Evolutionary conservation across 2,888 invertebrate species (phyloP).

Genomic region (Heliconius ismenius): DNA sequence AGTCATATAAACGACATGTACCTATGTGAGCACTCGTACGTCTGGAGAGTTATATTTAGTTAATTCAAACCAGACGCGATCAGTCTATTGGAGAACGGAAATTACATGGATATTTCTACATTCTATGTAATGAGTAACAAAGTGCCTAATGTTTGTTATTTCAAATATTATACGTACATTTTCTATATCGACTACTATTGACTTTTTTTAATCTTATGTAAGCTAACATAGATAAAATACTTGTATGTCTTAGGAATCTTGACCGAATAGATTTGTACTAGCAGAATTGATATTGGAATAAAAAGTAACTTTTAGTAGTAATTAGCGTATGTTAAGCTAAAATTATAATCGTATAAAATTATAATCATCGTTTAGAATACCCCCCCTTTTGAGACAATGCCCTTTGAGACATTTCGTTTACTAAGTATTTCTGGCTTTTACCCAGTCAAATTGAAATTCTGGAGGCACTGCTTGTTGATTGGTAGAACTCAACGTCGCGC

Average conservation of each 20-base stretch:
- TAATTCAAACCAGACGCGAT: constrained; percentile 47
- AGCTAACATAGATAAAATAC: background rate
- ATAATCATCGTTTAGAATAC: no score
- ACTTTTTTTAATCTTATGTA: background rate
- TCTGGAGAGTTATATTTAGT: constrained; percentile 44
- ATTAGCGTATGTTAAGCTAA: background rate
- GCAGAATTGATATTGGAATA: background rate
- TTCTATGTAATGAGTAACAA: constrained; percentile 10
- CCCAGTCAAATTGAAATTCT: background rate
- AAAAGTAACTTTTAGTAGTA: background rate
- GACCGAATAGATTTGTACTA: background rate
- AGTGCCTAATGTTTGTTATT: background rate
- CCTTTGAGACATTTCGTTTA: no score
- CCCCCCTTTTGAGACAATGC: no score
- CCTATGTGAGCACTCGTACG: constrained; percentile 3
- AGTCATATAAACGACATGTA: constrained; percentile 22
- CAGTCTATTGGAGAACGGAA: constrained; percentile 40
- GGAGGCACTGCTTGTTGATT: background rate
- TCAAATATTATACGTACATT: background rate
- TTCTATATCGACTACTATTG: background rate
- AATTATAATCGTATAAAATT: background rate
- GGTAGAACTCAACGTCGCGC: background rate
- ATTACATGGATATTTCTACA: constrained; percentile 35
- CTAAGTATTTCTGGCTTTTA: no score
- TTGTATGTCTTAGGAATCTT: background rate